Base-by-base conservation (phyloP, 1,140 invertebrate genomes). In the Tetranychus cinnabarinus region DNA sequence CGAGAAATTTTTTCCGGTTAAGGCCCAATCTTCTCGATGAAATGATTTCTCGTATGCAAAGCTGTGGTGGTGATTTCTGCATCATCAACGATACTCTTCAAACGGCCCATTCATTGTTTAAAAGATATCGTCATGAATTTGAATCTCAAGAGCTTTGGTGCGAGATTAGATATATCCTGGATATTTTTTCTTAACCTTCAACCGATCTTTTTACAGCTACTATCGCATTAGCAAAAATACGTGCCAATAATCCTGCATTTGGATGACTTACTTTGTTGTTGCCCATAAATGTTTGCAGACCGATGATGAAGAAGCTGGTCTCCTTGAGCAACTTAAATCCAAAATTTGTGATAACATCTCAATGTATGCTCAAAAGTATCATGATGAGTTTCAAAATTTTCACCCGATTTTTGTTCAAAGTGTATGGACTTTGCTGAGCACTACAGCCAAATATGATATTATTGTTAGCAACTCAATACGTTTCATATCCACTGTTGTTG, bases 301-400 rank as follows among this genome's bases (percentile, higher is more conserved):
- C 3, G 75, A 78, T 60, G 76, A 86, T 67, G 84, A 91, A 66
- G 88, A 92, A 69, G 79, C 88, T 1, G 89, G 89, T 13, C 74
- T 95, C 1, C 75, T 95, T 65, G 91, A 96, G 72, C 82, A 90
- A 67, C 75, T 96, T 2, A 85, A 88, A 66, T 88, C 89, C 0
- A 89, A 97, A 76, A 84, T 97, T 23, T 97, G 92, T 73, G 89
- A 95, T 69, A 96, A 95, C 70, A 81, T 93, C 15, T 80, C 84
- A 2, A 75, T 98, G 37, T 98, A 96, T 74, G 92, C 92, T 1
- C 83, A 90, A 66, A 97, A 97, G 71, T 98, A 97, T 69, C 88
- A 93, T 71, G 93, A 97, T 74, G 93, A 97, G 70, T 97, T 97
- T 73, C 78, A 80, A 46, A 79, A 82, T 10, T 91, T 85, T 73